Evolutionary conservation across 2,113 vertebrate genomes (phyloP), one percentile per base, ranked within the genome.

Genomic region (Cyprinodon brontotheroides): DNA sequence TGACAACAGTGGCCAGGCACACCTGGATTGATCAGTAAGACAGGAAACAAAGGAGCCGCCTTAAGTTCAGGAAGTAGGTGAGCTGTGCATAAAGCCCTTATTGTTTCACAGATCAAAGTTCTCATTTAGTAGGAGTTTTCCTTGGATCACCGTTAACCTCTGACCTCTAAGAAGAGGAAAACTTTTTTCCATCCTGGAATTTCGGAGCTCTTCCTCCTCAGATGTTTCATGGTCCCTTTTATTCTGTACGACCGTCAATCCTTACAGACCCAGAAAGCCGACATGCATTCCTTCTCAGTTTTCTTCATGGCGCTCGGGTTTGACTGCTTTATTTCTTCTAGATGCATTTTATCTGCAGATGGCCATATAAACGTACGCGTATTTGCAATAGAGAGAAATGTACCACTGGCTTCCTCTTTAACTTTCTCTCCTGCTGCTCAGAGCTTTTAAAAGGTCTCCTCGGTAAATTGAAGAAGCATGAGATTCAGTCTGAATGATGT

Each of bases 161-260:
- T 82, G 74, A 75, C 68, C 65, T 70, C 59, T 65, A 68, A 11
- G 41, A 68, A 53, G 38, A 70, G 11, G 1, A 10, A 3, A 0
- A 12, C n/a, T n/a, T n/a, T n/a, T n/a, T n/a, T n/a, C n/a, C n/a
- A n/a, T n/a, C n/a, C n/a, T n/a, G n/a, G n/a, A n/a, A n/a, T 39
- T 50, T 68, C n/a, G 57, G n/a, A 11, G 41, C 43, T 73, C 57
- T 12, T 50, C 14, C 12, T 73, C 40, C 39, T 71, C 3, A 5
- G 5, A 47, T 11, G 36, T 61, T 20, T 22, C 39, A 40, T 64
- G 38, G 11, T 15, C 39, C 38, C 29, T 17, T 29, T 38, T 29
- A 15, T 37, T 6, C n/a, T 20, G 10, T 17, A 9, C 15, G n/a
- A 38, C 39, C 37, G 3, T 11, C 3, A 61, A 39, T 12, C 53